Evolutionary conservation across 1,140 invertebrate genomes (phyloP).

Genomic region (Bombus soroeensis): DNA sequence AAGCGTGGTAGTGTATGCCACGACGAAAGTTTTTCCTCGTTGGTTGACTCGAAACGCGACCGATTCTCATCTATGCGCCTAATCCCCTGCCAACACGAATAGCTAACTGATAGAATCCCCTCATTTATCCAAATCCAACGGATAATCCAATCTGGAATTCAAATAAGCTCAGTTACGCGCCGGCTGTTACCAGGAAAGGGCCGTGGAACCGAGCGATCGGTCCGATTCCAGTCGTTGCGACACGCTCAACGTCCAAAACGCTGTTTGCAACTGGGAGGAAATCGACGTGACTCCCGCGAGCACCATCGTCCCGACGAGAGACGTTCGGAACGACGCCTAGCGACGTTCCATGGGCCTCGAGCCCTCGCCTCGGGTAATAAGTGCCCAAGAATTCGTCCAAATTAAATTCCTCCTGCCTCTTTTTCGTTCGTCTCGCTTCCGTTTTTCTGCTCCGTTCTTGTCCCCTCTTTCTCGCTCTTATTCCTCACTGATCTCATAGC

Average conservation of each 20-base stretch:
- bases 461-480: too few relatives aligned
- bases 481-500: background rate
- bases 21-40: background rate
- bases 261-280: slow-evolving; percentile 1
- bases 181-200: slow-evolving; percentile 46
- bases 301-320: slow-evolving; percentile 24
- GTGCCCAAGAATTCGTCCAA: slow-evolving; percentile 74
- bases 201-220: background rate
- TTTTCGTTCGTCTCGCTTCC: slow-evolving; percentile 41
- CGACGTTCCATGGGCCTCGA: slow-evolving; percentile 53
- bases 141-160: slow-evolving; percentile 78
- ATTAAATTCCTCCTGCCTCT: slow-evolving; percentile 72
- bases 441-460: background rate
- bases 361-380: slow-evolving; percentile 68
- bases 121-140: slow-evolving; percentile 77
- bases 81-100: slow-evolving; percentile 46
- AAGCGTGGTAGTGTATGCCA: background rate
- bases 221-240: slow-evolving; percentile 22
- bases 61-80: slow-evolving; percentile 56
- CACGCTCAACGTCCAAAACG: slow-evolving; percentile 10
- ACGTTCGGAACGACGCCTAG: slow-evolving; percentile 58
- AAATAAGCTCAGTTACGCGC: slow-evolving; percentile 70
- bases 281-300: slow-evolving; percentile 29
- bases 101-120: slow-evolving; percentile 73
- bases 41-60: slow-evolving; percentile 12